A percentile compares a stretch with the other conserved stretches of the same genome.
Conservation (phyloP, 1,140 invertebrate genomes). For the Trichonephila clavipes region DNA sequence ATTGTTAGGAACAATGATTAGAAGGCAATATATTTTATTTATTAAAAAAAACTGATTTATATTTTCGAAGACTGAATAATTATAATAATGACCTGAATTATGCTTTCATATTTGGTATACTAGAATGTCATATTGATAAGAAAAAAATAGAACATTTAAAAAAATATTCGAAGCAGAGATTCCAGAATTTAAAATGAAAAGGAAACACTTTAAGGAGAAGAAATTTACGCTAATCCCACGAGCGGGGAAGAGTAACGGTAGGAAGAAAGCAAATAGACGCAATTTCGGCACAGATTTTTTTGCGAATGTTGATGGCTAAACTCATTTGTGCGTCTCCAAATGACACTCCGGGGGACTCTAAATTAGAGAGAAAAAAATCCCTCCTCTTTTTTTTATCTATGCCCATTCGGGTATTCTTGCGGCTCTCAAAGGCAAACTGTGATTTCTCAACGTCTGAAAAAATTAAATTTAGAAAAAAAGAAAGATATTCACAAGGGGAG, state of each 20-base stretch:
- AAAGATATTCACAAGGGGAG: not conserved
- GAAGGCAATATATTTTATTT: too few species aligned
- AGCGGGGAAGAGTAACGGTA: not conserved
- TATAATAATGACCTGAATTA: too few species aligned
- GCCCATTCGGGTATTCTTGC: constrained; percentile 3
- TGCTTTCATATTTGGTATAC: too few species aligned
- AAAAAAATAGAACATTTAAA: too few species aligned
- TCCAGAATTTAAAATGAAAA: not conserved
- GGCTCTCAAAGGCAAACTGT: constrained; percentile 42
- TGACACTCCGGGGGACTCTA: constrained; percentile 53
- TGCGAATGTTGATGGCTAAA: constrained; percentile 58
- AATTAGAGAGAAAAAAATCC: constrained; percentile 27
- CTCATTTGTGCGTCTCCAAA: constrained; percentile 58
- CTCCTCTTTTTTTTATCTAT: constrained; percentile 11
- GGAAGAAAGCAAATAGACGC: constrained; percentile 40
- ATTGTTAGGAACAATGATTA: too few species aligned
- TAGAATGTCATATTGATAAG: too few species aligned
- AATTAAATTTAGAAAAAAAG: not conserved
- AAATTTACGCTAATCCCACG: constrained; percentile 46
- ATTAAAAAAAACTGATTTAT: too few species aligned
- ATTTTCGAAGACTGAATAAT: too few species aligned
- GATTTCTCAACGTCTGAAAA: constrained; percentile 27
- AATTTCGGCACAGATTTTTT: constrained; percentile 47
- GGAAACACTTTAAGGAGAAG: constrained; percentile 23
- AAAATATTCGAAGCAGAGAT: not conserved